Percentiles rank a stretch among this genome's conserved stretches.
These are phyloP conservation scores for Edolisoma coerulescens DNA, from an alignment of 2,113 vertebrate species.

Conservation along the genomic window DNA sequence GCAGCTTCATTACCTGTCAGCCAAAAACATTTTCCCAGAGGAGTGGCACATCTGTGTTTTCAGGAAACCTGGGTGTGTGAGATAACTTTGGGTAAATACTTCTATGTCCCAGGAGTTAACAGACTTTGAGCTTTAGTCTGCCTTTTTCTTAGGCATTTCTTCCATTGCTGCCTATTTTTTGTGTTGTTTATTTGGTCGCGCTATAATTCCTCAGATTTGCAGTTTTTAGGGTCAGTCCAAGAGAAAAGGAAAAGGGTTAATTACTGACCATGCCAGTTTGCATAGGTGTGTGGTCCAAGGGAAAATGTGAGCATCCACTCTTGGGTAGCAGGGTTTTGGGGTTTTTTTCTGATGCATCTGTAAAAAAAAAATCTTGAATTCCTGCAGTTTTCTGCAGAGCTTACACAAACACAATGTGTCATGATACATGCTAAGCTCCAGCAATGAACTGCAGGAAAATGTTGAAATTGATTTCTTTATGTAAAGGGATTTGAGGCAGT, in stretches of 20 bases:
- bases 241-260: background rate
- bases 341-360: background rate
- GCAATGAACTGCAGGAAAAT: background rate
- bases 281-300: background rate
- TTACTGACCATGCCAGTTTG: background rate
- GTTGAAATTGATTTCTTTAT: background rate
- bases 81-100: background rate
- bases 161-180: background rate
- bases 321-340: rapidly evolving
- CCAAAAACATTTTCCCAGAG: background rate
- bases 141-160: background rate
- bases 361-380: background rate
- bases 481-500: background rate
- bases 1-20: background rate
- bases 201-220: background rate
- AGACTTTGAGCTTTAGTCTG: background rate
- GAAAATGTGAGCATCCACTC: background rate
- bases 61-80: background rate
- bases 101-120: background rate
- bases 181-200: background rate
- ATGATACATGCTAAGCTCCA: background rate
- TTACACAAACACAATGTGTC: background rate
- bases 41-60: background rate
- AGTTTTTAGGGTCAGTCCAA: background rate
- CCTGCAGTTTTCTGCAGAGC: background rate